phyloP scores from a whole-genome alignment of 2,888 invertebrate species.

The Stenichneumon culpator region DNA sequence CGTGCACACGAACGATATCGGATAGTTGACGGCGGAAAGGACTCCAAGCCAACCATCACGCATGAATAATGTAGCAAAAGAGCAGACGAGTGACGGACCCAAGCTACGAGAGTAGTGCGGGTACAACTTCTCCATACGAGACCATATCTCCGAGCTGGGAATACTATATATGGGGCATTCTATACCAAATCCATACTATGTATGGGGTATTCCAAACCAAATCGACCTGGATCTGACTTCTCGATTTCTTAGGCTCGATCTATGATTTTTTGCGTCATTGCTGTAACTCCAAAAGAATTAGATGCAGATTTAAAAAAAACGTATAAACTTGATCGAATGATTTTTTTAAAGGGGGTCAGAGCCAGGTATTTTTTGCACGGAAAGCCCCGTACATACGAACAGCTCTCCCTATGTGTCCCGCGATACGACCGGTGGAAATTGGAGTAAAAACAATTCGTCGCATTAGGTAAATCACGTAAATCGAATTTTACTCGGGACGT shows the following conservation, averaged over 20 bases:
- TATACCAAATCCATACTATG: not conserved
- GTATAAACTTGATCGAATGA: not conserved
- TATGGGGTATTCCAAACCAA: not conserved
- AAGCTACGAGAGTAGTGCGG: constrained; percentile 55
- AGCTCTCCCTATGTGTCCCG: not conserved
- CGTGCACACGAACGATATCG: constrained; percentile 60
- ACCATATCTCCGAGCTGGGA: constrained; percentile 20
- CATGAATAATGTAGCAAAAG: constrained; percentile 77
- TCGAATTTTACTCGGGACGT: not conserved
- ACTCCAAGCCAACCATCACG: constrained; percentile 65
- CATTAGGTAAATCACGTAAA: not conserved
- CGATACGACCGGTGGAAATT: not conserved
- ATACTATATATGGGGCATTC: not conserved
- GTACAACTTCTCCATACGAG: constrained; percentile 30
- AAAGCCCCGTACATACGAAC: not conserved
- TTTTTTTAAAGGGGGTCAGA: not conserved
- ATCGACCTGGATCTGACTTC: not conserved
- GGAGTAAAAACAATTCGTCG: not conserved
- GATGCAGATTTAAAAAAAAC: not conserved
- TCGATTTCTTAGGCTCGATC: not conserved
- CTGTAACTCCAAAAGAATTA: not conserved
- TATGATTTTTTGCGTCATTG: not conserved
- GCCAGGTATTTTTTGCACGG: too few species aligned
- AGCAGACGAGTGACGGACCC: constrained; percentile 65
- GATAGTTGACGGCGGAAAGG: constrained; percentile 41